phyloP scores from a whole-genome alignment of 2,113 vertebrate species.

The Aplodontia rufa region DNA sequence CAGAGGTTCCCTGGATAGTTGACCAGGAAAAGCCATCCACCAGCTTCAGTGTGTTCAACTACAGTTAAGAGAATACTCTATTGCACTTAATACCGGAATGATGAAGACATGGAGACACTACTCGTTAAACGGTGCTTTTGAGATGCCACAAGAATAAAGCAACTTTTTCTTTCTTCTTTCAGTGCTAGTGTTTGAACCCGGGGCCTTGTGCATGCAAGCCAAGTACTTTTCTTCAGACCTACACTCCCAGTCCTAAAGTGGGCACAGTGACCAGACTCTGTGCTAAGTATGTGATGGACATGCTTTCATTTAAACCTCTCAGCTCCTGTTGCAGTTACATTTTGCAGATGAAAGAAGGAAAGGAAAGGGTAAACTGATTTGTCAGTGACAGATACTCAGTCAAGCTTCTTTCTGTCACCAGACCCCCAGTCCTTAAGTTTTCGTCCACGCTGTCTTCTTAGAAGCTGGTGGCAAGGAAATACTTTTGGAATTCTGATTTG shows the following conservation, averaged over 20 bases:
- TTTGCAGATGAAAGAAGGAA: not conserved
- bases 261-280: not conserved
- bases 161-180: not conserved
- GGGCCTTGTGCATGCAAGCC: not conserved
- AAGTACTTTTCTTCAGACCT: accelerated
- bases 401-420: not conserved
- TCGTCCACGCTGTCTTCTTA: not conserved
- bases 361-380: not conserved
- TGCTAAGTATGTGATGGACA: not conserved
- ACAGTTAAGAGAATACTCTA: not conserved
- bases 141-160: not conserved
- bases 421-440: not conserved
- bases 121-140: not conserved
- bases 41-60: not conserved
- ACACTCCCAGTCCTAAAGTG: no score
- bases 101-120: not conserved
- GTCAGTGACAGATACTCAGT: not conserved
- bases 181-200: not conserved
- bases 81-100: not conserved
- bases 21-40: not conserved
- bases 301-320: not conserved
- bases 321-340: not conserved
- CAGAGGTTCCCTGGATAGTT: not conserved
- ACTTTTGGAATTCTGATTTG: not conserved
- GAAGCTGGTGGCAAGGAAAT: not conserved